These are phyloP conservation scores for Ectobius pallidus DNA, from an alignment of 2,888 invertebrate genomes.

Conservation along the genomic window DNA sequence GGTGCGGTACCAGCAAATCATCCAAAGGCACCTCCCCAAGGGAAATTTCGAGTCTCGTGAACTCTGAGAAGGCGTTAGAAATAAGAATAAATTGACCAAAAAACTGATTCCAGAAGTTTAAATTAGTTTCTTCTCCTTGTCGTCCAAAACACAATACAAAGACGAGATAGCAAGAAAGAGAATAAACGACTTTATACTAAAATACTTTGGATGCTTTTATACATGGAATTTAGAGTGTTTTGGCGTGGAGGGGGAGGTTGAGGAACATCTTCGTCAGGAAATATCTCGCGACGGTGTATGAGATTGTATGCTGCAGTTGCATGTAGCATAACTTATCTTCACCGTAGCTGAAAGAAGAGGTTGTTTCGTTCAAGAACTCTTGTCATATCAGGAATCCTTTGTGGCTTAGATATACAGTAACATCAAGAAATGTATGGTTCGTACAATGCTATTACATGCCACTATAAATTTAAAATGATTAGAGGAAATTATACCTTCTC, in stretches of 20 bases:
- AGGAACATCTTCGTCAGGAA: not conserved
- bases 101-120: conserved; percentile 38
- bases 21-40: conserved; percentile 18
- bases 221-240: conserved; percentile 22
- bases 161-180: conserved; percentile 15
- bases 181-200: conserved; percentile 15
- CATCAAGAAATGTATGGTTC: no score
- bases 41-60: conserved; percentile 27
- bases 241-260: not conserved
- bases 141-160: conserved; percentile 21
- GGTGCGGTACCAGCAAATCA: conserved; percentile 24
- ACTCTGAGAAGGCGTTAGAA: conserved; percentile 24
- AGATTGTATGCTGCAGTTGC: not conserved
- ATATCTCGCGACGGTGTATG: not conserved
- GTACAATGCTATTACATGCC: no score
- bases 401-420: no score
- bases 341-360: not conserved
- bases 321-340: not conserved
- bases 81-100: conserved; percentile 38
- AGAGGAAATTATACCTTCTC: no score
- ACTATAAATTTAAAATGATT: no score
- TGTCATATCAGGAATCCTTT: not conserved
- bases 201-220: conserved; percentile 25
- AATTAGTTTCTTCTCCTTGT: conserved; percentile 39
- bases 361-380: not conserved